These are phyloP conservation scores for Neomicropteryx cornuta DNA, from an alignment of 1,140 invertebrate species.

Conservation along the genomic window DNA sequence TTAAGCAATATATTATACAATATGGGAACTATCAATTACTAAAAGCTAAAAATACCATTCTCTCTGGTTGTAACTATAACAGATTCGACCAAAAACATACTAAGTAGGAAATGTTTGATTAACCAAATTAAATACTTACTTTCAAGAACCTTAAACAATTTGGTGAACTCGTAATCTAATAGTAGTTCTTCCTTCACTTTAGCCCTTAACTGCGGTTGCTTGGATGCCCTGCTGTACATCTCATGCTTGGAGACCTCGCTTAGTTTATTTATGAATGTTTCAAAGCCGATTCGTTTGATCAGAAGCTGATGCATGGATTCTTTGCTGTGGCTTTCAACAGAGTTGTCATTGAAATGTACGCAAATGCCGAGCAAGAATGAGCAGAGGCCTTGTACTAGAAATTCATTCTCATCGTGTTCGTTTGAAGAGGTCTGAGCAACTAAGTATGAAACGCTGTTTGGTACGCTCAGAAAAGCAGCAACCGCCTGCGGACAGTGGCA, in stretches of 20 bases:
- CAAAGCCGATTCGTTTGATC: slow-evolving; percentile 82
- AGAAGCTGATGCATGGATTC: slow-evolving; percentile 75
- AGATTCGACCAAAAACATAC: not conserved
- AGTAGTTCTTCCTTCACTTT: slow-evolving; percentile 69
- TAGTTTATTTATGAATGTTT: slow-evolving; percentile 80
- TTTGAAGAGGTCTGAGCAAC: slow-evolving; percentile 65
- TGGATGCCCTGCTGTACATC: slow-evolving; percentile 80
- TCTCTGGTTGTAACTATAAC: too few species aligned
- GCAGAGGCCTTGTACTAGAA: slow-evolving; percentile 81
- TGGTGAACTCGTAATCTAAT: slow-evolving; percentile 93
- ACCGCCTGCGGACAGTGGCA: slow-evolving; percentile 76
- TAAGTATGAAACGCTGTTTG: slow-evolving; percentile 78
- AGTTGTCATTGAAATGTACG: slow-evolving; percentile 86
- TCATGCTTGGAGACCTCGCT: slow-evolving; percentile 81
- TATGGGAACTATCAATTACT: too few species aligned
- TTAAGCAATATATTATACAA: too few species aligned
- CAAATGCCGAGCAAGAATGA: slow-evolving; percentile 92
- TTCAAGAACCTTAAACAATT: slow-evolving; percentile 71
- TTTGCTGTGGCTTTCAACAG: slow-evolving; percentile 65
- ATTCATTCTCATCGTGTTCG: slow-evolving; percentile 80
- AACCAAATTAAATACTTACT: slow-evolving; percentile 42
- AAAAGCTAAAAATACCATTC: too few species aligned
- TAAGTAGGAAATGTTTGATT: too few species aligned
- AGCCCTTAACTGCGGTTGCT: slow-evolving; percentile 80
- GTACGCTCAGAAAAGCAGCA: slow-evolving; percentile 69